Base-by-base conservation (phyloP, 92 coral and sea anemone genomes). In the Pocillopora meandrina region DNA sequence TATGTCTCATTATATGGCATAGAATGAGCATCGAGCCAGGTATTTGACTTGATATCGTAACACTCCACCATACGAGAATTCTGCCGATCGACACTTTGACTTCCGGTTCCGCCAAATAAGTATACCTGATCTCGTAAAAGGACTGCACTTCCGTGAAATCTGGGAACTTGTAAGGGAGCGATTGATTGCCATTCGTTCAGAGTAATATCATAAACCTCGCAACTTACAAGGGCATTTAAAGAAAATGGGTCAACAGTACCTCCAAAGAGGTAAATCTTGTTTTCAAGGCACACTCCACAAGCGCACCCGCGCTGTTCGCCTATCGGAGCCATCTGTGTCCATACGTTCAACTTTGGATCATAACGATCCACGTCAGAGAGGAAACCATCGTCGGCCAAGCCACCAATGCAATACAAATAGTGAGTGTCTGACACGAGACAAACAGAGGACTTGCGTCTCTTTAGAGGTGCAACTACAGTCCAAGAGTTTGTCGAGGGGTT, bases 161-260 rank as follows among this genome's bases (percentile, higher is more conserved):
- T 89, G 71, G 90, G 95, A 79, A 93, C 89, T 70, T 76, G 93
- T 95, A 93, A 89, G 18, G 93, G 85, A 33, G 97, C 86, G 71
- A 93, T 90, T 14, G 77, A 72, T 56, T 89, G 91, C 97, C 97
- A 93, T 71, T 93, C 95, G 77, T 93, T 82, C 55, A 76, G 56
- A 66, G 80, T 68, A 16, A 83, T 71, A 83, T 93, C 92, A 87
- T 91, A 93, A 56, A 87, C 69, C 77, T 93, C 97, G 55, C 95
- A 90, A 18, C 90, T 78, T 10, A 87, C 78, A 42, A 88, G 84
- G 33, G 95, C 95, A 31, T 91, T 86, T 56, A 88, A 83, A 49
- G 95, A 91, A 75, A 90, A 93, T 52, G 92, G 91, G 72, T 93
- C 97, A 8, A 91, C 97, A 15, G 97, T 93, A 20, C 97, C 97